phyloP scores from a whole-genome alignment of 2,888 invertebrate species.

The Operophtera brumata region DNA sequence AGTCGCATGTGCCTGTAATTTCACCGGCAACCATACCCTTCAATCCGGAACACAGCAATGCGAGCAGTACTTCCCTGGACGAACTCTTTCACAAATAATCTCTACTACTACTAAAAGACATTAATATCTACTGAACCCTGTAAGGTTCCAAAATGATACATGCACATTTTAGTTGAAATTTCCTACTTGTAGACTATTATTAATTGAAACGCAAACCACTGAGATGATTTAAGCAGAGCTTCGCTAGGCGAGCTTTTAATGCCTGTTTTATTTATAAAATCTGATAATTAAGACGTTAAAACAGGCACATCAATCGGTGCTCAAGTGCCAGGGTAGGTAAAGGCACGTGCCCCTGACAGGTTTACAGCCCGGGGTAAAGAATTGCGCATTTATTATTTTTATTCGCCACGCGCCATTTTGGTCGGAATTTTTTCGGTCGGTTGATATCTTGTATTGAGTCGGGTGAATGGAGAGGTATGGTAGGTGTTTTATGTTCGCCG shows the following conservation, averaged over 20 bases:
- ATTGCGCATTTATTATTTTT: slow-evolving; percentile 79
- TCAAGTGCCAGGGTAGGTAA: slow-evolving; percentile 51
- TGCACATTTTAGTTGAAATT: too few species aligned
- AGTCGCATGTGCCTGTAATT: too few species aligned
- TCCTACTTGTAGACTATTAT: too few species aligned
- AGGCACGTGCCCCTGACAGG: slow-evolving; percentile 70
- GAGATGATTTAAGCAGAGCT: too few species aligned
- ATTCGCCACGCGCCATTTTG: slow-evolving; percentile 65
- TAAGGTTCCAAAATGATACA: too few species aligned
- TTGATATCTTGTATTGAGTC: slow-evolving; percentile 55
- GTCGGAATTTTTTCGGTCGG: slow-evolving; percentile 51
- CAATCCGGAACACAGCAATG: too few species aligned
- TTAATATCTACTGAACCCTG: too few species aligned
- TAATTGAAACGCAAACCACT: too few species aligned
- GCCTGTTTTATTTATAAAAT: neutral
- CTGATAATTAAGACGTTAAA: slow-evolving; percentile 25
- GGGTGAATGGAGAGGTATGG: slow-evolving; percentile 9
- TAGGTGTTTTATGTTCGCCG: neutral
- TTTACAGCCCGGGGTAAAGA: slow-evolving; percentile 74
- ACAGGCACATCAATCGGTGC: slow-evolving; percentile 33
- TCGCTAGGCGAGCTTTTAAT: neutral
- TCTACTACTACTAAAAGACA: too few species aligned
- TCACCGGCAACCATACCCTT: too few species aligned
- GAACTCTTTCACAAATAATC: too few species aligned
- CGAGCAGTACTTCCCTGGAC: too few species aligned